These are phyloP conservation scores for Podarcis lilfordi DNA, from an alignment of 2,797 vertebrate species.

Conservation along the genomic window DNA sequence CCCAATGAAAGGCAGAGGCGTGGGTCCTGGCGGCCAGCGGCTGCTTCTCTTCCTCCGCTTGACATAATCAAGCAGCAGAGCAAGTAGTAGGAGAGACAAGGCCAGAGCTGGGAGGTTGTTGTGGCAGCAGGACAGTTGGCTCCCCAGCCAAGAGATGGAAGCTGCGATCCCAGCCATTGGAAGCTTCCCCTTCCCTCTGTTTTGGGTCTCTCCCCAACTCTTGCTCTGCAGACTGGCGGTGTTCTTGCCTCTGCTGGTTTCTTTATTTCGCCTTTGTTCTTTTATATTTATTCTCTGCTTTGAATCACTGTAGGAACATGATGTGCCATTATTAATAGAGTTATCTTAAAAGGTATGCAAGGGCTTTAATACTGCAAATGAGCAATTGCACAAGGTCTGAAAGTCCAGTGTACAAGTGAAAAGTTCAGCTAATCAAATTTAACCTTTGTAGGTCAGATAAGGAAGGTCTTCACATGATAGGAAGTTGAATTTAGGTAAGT, in stretches of 20 bases:
- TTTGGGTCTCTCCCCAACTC: not conserved
- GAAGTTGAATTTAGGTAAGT: not conserved
- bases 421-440: not conserved
- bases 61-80: conserved; percentile 63
- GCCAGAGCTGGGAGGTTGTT: not conserved
- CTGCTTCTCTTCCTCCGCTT: conserved; percentile 33
- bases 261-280: not conserved
- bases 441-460: not conserved
- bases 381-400: not conserved
- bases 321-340: not conserved
- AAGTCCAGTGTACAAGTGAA: not conserved
- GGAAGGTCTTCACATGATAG: not conserved
- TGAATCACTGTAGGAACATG: not conserved
- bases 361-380: not conserved
- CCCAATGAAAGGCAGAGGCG: conserved; percentile 52
- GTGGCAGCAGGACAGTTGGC: not conserved
- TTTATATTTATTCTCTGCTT: not conserved
- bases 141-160: not conserved
- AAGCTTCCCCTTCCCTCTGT: not conserved
- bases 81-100: conserved; percentile 16
- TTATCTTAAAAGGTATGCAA: not conserved
- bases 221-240: too few species aligned
- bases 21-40: conserved; percentile 52
- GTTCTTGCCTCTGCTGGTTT: not conserved
- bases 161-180: not conserved